Percentiles rank a stretch among this genome's conserved stretches.
Evolutionary conservation across 2,113 vertebrate genomes (phyloP).

Genomic region (Elephas maximus): DNA sequence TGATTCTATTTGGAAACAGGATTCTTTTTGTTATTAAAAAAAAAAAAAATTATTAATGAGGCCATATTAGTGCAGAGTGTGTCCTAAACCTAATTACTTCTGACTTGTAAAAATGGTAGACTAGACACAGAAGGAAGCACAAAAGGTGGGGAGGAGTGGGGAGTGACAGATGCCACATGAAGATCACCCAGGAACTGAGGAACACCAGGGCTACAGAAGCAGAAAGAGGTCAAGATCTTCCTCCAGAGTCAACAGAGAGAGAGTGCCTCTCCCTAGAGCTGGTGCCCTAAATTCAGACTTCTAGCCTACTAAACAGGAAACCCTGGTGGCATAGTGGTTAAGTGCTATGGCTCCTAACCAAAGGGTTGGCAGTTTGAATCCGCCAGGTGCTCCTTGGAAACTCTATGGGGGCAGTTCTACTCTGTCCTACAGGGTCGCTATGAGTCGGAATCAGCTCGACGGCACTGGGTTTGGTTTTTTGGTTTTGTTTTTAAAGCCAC

Average conservation of each 20-base stretch:
- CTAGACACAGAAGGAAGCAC: not conserved
- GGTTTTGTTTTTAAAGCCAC: not conserved
- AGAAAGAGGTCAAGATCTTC: not conserved
- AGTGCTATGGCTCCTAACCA: too few species aligned
- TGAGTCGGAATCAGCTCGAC: too few species aligned
- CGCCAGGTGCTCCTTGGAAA: too few species aligned
- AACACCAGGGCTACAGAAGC: too few species aligned
- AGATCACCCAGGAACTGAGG: not conserved
- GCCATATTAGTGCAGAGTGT: too few species aligned
- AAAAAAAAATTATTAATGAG: not conserved
- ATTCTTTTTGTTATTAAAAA: not conserved
- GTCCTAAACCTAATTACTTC: too few species aligned
- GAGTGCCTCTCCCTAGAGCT: not conserved
- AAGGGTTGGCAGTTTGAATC: too few species aligned
- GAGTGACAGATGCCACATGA: not conserved
- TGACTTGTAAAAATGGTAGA: not conserved
- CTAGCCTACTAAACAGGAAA: not conserved
- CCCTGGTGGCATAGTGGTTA: too few species aligned
- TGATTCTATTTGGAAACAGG: not conserved
- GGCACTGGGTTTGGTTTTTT: too few species aligned
- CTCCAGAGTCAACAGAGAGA: not conserved
- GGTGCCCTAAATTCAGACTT: not conserved
- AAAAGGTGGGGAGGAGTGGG: not conserved
- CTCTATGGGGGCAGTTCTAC: too few species aligned
- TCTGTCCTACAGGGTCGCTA: too few species aligned